Conservation (phyloP, 2,888 invertebrate species). For the Drosophila percnosoma region DNA sequence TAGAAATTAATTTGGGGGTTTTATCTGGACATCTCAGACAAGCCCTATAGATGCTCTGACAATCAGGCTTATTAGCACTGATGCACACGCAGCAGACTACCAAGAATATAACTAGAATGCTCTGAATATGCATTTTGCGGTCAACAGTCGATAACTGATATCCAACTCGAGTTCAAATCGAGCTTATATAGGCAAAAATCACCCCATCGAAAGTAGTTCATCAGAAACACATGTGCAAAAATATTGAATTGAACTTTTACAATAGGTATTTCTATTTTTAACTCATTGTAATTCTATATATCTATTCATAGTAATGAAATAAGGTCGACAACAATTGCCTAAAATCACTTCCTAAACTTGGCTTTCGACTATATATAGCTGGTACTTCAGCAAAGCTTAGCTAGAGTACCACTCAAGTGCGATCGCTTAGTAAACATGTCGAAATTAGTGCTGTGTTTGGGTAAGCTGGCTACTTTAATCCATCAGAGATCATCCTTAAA, state of each 20-base stretch:
- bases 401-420: background rate
- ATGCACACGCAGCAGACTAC: conserved; percentile 15
- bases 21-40: conserved; percentile 20
- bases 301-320: too few relatives aligned
- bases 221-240: background rate
- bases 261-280: background rate
- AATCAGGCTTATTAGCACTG: conserved; percentile 25
- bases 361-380: conserved; percentile 37
- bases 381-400: background rate
- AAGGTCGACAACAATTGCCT: conserved; percentile 7
- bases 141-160: conserved; percentile 27
- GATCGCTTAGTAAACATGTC: conserved; percentile 39
- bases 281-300: background rate
- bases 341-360: conserved; percentile 6
- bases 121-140: conserved; percentile 31
- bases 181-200: conserved; percentile 37
- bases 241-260: background rate
- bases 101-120: conserved; percentile 31
- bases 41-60: conserved; percentile 22
- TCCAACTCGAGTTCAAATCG: background rate
- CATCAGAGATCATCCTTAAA: background rate
- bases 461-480: conserved; percentile 34
- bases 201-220: background rate
- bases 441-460: conserved; percentile 47
- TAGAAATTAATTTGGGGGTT: background rate